A percentile compares a stretch with the other conserved stretches of the same genome.
These are phyloP conservation scores for Hyles vespertilio DNA, from an alignment of 1,140 invertebrate species.

Conservation along the genomic window DNA sequence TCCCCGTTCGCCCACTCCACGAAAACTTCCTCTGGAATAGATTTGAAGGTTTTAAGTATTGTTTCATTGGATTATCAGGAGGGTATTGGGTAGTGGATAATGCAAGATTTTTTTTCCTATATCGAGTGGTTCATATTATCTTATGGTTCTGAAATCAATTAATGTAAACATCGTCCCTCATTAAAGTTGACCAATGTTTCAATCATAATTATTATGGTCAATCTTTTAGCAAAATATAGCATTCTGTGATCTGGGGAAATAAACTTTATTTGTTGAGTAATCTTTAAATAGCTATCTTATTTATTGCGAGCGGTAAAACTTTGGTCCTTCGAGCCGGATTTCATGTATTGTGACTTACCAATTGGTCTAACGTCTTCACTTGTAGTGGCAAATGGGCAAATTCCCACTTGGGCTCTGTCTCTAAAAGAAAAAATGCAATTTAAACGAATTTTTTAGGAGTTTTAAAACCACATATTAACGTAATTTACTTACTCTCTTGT, in stretches of 20 bases:
- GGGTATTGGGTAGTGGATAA: too few relatives aligned
- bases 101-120: too few relatives aligned
- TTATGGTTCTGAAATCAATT: not conserved
- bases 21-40: conserved; percentile 79
- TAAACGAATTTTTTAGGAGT: not conserved
- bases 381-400: conserved; percentile 90
- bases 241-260: too few relatives aligned
- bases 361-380: conserved; percentile 87
- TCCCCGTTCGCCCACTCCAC: conserved; percentile 81
- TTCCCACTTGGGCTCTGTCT: conserved; percentile 86
- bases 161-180: not conserved
- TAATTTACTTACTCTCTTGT: conserved; percentile 75
- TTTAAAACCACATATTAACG: not conserved
- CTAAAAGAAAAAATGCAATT: conserved; percentile 40
- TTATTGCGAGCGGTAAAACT: not conserved
- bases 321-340: conserved; percentile 11
- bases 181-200: too few relatives aligned
- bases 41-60: too few relatives aligned
- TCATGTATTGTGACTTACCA: conserved; percentile 77
- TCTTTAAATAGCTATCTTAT: too few relatives aligned
- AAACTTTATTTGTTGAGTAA: too few relatives aligned
- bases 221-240: too few relatives aligned
- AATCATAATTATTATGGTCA: too few relatives aligned
- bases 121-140: too few relatives aligned
- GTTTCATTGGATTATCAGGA: too few relatives aligned